Conservation (phyloP, 2,113 vertebrate genomes). For the Equus przewalskii region DNA sequence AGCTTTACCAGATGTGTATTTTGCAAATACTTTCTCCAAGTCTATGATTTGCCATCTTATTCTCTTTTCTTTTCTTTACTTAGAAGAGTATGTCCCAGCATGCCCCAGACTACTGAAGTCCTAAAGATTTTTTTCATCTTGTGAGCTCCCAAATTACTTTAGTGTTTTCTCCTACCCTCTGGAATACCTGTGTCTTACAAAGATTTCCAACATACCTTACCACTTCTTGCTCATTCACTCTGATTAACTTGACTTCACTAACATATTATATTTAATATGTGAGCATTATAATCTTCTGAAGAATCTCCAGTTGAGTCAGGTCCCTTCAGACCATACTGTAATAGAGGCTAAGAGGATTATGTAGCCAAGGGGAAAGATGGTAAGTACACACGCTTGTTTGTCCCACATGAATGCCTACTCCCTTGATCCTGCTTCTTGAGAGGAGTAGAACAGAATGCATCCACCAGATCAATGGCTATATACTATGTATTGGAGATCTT, state of each 20-base stretch:
- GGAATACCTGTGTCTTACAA: not conserved
- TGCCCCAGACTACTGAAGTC: not conserved
- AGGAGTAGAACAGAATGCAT: not conserved
- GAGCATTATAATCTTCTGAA: not conserved
- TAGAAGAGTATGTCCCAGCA: not conserved
- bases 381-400: not conserved
- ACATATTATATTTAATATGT: not conserved
- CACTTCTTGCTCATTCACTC: not conserved
- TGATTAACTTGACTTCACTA: not conserved
- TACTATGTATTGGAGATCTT: not conserved
- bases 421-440: not conserved
- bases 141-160: not conserved
- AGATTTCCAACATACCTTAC: not conserved
- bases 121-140: not conserved
- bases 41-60: not conserved
- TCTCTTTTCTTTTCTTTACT: not conserved
- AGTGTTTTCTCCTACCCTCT: not conserved
- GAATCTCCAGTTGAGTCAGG: not conserved
- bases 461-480: not conserved
- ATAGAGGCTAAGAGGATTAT: not conserved
- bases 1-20: not conserved
- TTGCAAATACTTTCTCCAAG: not conserved
- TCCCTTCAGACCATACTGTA: not conserved
- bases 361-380: not conserved
- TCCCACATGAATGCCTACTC: not conserved